Evolutionary conservation across 2,797 vertebrate species (phyloP).

Genomic region (Lutjanus campechanus): DNA sequence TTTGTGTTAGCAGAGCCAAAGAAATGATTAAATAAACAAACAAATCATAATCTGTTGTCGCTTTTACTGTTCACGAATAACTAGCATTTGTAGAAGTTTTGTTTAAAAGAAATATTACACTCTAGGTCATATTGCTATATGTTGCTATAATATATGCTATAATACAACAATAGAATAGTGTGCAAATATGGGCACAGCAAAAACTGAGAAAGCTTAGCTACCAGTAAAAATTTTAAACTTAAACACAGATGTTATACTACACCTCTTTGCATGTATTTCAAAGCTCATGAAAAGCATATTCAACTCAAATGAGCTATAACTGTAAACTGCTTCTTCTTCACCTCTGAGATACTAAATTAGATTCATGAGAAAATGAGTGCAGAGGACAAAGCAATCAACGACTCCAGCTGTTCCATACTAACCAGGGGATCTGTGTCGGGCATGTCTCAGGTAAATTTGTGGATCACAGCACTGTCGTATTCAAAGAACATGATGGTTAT

Average conservation of each 20-base stretch:
- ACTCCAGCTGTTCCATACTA: conserved; percentile 64
- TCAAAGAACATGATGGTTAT: conserved; percentile 41
- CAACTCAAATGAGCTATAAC: conserved; percentile 20
- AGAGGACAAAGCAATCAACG: conserved; percentile 69
- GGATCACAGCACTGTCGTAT: conserved; percentile 56
- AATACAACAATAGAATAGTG: neutral
- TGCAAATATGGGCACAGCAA: neutral
- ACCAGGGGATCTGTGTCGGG: conserved; percentile 53
- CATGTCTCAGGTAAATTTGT: conserved; percentile 58
- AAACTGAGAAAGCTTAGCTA: neutral
- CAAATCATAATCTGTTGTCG: no score
- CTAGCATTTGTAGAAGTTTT: no score
- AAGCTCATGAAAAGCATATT: conserved; percentile 27
- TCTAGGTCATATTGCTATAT: no score
- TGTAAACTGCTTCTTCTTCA: conserved; percentile 34
- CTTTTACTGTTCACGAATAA: no score
- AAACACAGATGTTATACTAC: neutral
- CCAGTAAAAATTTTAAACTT: neutral
- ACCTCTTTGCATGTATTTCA: conserved; percentile 1
- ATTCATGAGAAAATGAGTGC: conserved; percentile 66
- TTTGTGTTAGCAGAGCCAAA: no score
- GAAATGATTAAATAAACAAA: no score
- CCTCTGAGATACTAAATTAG: conserved; percentile 60
- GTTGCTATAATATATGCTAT: no score
- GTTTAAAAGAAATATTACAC: no score